phyloP scores from a whole-genome alignment of 1,140 invertebrate genomes.

The Bombus ignitus region DNA sequence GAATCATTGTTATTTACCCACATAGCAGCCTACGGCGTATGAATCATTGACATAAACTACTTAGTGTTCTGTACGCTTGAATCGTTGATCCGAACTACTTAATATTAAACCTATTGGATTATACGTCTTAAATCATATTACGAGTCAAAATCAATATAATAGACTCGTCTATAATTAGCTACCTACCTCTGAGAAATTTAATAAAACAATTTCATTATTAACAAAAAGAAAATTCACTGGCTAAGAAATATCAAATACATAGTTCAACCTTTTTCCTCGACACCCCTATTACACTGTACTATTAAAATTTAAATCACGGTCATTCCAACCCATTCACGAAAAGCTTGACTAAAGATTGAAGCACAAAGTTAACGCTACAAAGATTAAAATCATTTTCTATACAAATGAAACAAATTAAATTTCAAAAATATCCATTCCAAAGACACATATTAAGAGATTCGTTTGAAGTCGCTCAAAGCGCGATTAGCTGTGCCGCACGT shows the following conservation, averaged over 20 bases:
- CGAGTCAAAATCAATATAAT: background rate
- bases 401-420: background rate
- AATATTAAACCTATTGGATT: background rate
- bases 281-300: background rate
- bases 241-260: background rate
- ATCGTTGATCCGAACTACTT: background rate
- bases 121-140: background rate
- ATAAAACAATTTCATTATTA: background rate
- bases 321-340: background rate
- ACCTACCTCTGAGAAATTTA: background rate
- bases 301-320: background rate
- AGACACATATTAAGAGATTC: background rate
- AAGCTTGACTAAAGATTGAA: background rate
- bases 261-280: background rate
- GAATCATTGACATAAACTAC: background rate
- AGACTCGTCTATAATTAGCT: background rate
- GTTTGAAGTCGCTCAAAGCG: conserved; percentile 17
- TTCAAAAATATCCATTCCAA: background rate
- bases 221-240: background rate
- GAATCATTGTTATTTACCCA: fast-evolving
- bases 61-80: background rate
- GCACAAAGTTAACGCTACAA: background rate
- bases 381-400: background rate
- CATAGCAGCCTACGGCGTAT: too few relatives aligned
- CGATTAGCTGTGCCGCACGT: conserved; percentile 29